Conservation (phyloP, 2,888 invertebrate species). For the Notodonta dromedarius region DNA sequence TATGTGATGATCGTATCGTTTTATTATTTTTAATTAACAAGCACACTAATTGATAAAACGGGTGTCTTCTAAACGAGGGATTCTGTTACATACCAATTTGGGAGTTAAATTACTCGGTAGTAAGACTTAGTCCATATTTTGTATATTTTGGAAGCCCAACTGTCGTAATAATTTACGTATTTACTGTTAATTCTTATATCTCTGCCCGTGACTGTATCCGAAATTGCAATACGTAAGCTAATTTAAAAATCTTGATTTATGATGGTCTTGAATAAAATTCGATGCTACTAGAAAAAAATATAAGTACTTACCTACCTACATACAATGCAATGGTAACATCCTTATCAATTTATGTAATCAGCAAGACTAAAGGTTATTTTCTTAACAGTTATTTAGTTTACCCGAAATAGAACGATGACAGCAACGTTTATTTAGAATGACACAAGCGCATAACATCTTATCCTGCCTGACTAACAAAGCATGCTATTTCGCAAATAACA, state of each 20-base stretch:
- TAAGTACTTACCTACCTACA: neutral
- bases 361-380: neutral
- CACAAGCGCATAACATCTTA: neutral
- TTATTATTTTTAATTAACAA: constrained; percentile 40
- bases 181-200: neutral
- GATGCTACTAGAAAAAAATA: neutral
- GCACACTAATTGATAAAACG: constrained; percentile 27
- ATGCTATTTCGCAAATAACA: constrained; percentile 42
- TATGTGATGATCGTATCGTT: constrained; percentile 27
- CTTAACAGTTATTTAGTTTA: neutral
- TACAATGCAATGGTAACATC: neutral
- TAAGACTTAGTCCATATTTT: neutral
- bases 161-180: constrained; percentile 12
- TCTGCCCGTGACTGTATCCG: no score
- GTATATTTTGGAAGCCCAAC: constrained; percentile 14
- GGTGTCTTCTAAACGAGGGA: constrained; percentile 15
- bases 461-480: constrained; percentile 35
- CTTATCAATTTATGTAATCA: constrained; percentile 1
- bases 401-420: neutral
- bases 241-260: no score
- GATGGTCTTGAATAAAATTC: neutral
- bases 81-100: constrained; percentile 23
- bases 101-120: constrained; percentile 8
- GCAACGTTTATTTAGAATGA: neutral
- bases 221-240: no score